phyloP scores from a whole-genome alignment of 1,140 invertebrate species.

The Anastrepha ludens region DNA sequence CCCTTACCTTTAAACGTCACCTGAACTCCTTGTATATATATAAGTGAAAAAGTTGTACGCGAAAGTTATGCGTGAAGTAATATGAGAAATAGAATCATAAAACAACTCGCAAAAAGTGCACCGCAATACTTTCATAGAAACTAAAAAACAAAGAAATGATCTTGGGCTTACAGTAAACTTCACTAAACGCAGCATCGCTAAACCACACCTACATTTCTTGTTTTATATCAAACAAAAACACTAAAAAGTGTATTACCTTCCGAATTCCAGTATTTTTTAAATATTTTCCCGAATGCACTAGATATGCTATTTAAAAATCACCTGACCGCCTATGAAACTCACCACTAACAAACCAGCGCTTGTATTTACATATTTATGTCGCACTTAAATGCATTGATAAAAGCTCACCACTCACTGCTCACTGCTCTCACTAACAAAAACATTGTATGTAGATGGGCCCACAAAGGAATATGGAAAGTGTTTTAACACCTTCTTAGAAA shows the following conservation, averaged over 20 bases:
- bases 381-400: neutral
- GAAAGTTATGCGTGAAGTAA: neutral
- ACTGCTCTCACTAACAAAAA: neutral
- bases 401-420: neutral
- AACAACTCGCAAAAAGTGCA: neutral
- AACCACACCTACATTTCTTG: no score
- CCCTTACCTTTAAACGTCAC: neutral
- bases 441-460: neutral
- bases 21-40: conserved; percentile 10
- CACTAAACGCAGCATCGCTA: no score
- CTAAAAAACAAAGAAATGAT: no score
- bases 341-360: conserved; percentile 30
- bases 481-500: conserved; percentile 4
- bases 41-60: neutral
- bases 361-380: neutral
- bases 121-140: neutral
- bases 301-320: neutral
- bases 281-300: neutral
- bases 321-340: neutral
- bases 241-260: no score
- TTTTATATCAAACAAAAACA: no score
- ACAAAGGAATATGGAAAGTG: neutral
- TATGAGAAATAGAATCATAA: neutral
- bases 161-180: no score
- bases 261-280: neutral